phyloP scores from a whole-genome alignment of 2,888 invertebrate genomes.

The Xestoiulus laeticollis region DNA sequence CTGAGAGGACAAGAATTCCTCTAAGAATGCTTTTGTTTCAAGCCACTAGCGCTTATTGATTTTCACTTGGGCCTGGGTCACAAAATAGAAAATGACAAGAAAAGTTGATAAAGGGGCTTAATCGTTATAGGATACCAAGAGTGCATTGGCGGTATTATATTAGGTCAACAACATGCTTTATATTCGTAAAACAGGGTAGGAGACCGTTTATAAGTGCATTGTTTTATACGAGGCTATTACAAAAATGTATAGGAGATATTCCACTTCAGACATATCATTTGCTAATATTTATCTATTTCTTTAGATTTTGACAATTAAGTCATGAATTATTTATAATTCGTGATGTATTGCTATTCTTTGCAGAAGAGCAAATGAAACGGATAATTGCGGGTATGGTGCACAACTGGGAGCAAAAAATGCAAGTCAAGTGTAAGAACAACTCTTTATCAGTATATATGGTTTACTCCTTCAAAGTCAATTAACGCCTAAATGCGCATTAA shows the following conservation, averaged over 20 bases:
- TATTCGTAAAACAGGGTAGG: not conserved
- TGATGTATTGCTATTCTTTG: not conserved
- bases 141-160: not conserved
- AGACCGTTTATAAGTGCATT: not conserved
- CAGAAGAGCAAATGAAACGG: not conserved
- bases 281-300: not conserved
- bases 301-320: not conserved
- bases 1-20: not conserved
- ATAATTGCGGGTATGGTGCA: too few relatives aligned
- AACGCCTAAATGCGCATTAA: not conserved
- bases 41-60: not conserved
- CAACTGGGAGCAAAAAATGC: not conserved
- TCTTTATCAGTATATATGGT: not conserved
- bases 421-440: not conserved
- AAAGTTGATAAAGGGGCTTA: not conserved
- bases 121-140: not conserved
- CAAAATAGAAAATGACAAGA: not conserved
- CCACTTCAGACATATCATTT: not conserved
- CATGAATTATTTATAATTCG: not conserved
- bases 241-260: not conserved
- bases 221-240: not conserved
- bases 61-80: not conserved
- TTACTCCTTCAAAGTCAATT: not conserved
- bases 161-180: not conserved
- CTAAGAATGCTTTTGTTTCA: slow-evolving; percentile 15